Conservation (phyloP, 2,888 invertebrate species). For the Andrena flavipes region DNA sequence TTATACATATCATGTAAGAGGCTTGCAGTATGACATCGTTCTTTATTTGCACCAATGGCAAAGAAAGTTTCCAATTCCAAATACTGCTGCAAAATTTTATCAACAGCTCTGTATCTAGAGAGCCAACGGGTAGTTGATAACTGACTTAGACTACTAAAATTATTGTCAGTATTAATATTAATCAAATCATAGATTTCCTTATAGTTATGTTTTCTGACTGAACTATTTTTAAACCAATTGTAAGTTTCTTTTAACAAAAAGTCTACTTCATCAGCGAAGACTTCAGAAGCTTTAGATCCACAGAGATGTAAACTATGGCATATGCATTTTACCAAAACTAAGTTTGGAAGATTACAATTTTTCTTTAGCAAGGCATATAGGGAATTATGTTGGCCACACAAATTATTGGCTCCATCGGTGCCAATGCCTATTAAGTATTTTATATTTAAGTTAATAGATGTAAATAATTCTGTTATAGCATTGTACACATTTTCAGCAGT, state of each 20-base stretch:
- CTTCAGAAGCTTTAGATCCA: neutral
- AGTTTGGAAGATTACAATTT: neutral
- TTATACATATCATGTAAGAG: too few species aligned
- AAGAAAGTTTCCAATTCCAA: neutral
- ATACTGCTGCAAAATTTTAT: neutral
- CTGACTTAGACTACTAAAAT: neutral
- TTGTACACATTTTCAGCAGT: too few species aligned
- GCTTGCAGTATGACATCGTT: too few species aligned
- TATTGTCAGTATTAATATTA: neutral
- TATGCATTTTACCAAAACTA: conserved; percentile 3
- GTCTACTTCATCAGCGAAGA: neutral
- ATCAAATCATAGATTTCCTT: neutral
- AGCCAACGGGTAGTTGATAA: neutral
- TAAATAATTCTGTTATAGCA: too few species aligned
- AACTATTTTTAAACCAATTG: conserved; percentile 3
- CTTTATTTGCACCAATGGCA: too few species aligned
- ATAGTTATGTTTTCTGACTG: neutral
- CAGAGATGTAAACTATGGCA: neutral
- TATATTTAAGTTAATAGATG: too few species aligned
- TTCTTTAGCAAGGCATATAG: neutral
- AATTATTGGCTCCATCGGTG: too few species aligned
- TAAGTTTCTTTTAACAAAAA: neutral
- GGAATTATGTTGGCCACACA: too few species aligned
- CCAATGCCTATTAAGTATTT: too few species aligned
- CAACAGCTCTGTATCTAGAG: neutral